These are phyloP conservation scores for Cyclargus thomasi DNA, from an alignment of 1,140 invertebrate genomes.

Conservation along the genomic window DNA sequence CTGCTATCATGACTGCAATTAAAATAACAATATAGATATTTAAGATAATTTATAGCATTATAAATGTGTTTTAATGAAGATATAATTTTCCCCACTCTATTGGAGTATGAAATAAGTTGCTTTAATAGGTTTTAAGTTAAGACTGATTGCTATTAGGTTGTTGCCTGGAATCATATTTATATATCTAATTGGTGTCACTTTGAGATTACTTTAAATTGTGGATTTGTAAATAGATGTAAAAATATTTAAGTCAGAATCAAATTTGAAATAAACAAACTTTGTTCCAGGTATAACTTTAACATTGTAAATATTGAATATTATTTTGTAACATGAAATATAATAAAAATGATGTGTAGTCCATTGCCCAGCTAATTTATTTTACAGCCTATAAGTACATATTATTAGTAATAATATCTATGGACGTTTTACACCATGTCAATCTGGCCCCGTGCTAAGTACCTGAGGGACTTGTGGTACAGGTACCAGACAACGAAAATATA, in stretches of 20 bases:
- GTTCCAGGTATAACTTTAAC: neutral
- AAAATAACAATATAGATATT: neutral
- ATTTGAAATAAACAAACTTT: neutral
- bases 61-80: neutral
- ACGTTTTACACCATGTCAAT: no score
- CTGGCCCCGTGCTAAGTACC: no score
- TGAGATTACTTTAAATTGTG: neutral
- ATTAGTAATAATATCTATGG: no score
- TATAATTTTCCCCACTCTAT: neutral
- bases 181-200: neutral
- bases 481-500: no score
- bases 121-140: no score
- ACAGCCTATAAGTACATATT: no score
- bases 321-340: slow-evolving; percentile 14
- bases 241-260: neutral
- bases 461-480: no score
- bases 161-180: neutral
- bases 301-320: neutral
- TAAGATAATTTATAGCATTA: neutral
- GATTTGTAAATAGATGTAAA: neutral
- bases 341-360: slow-evolving; percentile 2
- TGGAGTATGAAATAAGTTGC: neutral
- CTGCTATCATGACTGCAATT: neutral
- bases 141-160: neutral
- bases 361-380: neutral